phyloP scores from a whole-genome alignment of 1,140 invertebrate species.

The Nasonia giraulti region DNA sequence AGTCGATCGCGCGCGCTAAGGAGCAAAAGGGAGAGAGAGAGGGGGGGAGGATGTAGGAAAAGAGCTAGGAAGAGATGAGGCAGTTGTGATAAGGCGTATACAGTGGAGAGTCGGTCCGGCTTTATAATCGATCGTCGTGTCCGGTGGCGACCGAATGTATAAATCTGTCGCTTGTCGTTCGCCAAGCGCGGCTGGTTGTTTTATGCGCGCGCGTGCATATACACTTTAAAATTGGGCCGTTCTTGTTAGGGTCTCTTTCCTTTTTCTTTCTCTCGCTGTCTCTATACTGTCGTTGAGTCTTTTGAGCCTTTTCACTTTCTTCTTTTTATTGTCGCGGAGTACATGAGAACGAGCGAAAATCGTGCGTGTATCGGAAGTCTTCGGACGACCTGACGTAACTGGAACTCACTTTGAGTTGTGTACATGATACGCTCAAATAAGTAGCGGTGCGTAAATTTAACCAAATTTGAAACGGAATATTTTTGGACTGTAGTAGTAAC shows the following conservation, averaged over 20 bases:
- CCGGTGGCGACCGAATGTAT: background rate
- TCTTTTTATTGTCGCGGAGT: background rate
- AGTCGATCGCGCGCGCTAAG: background rate
- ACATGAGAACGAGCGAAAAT: too few relatives aligned
- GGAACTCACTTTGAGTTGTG: too few relatives aligned
- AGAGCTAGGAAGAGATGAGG: background rate
- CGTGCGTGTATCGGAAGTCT: too few relatives aligned
- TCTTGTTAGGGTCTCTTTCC: background rate
- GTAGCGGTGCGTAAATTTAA: too few relatives aligned
- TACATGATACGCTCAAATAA: too few relatives aligned
- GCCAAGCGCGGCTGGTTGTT: background rate
- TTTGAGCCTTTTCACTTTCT: background rate
- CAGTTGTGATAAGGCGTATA: background rate
- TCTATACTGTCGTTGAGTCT: background rate
- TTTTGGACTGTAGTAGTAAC: too few relatives aligned
- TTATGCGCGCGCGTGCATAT: background rate
- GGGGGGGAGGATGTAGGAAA: too few relatives aligned
- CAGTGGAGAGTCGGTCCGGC: background rate
- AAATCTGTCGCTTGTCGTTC: background rate
- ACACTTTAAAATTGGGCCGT: slow-evolving; percentile 14
- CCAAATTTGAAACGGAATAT: too few relatives aligned
- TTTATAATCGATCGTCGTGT: slow-evolving; percentile 14
- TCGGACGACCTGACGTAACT: too few relatives aligned
- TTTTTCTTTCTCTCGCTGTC: background rate
- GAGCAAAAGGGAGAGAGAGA: background rate